Evolutionary conservation across 2,797 vertebrate genomes (phyloP).

Genomic region (Tadarida brasiliensis): DNA sequence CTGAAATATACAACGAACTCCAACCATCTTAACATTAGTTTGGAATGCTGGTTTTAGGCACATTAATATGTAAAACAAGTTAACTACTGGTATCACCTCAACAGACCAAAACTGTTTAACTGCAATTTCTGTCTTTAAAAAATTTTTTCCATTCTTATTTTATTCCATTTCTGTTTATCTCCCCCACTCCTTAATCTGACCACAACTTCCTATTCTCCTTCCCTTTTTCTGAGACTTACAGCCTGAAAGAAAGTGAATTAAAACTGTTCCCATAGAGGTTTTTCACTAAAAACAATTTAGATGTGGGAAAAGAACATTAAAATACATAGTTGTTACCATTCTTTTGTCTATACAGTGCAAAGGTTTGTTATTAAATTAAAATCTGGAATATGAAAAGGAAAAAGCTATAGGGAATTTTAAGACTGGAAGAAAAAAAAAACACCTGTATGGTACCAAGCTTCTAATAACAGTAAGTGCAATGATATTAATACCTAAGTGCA

Average conservation of each 20-base stretch:
- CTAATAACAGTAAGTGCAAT: background rate
- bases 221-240: background rate
- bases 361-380: constrained; percentile 43
- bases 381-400: background rate
- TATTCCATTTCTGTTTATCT: background rate
- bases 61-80: background rate
- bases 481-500: background rate
- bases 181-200: background rate
- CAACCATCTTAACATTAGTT: background rate
- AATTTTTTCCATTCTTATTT: constrained; percentile 6
- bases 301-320: background rate
- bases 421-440: background rate
- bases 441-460: background rate
- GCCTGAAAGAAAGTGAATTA: constrained; percentile 40
- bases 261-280: background rate
- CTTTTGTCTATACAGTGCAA: background rate
- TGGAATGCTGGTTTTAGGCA: constrained; percentile 37
- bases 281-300: constrained; percentile 15
- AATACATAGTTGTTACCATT: background rate
- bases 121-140: background rate
- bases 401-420: constrained; percentile 34
- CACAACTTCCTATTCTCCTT: background rate
- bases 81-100: background rate
- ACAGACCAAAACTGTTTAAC: background rate
- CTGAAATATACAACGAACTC: background rate